Percentiles rank a stretch among this genome's conserved stretches.
Conservation (phyloP, 2,888 invertebrate genomes). For the Ceramica pisi region DNA sequence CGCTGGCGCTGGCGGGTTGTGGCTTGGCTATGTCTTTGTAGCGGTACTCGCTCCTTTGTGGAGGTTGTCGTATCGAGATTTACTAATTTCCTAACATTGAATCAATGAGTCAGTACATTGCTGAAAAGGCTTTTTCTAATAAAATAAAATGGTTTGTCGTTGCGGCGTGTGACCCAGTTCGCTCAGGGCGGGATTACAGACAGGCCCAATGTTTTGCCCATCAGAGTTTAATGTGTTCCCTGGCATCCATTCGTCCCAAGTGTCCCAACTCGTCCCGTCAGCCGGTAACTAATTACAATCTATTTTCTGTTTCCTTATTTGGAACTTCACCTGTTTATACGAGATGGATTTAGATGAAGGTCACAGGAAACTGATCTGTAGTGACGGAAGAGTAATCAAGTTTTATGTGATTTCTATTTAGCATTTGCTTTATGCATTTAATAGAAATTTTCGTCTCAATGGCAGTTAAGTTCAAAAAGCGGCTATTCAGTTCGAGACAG, state of each 20-base stretch:
- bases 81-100: constrained; percentile 20
- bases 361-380: constrained; percentile 3
- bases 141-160: constrained; percentile 72
- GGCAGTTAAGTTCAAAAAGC: not conserved
- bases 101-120: constrained; percentile 37
- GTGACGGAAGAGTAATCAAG: constrained; percentile 9
- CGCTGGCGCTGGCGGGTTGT: not conserved
- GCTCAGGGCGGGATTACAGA: constrained; percentile 70
- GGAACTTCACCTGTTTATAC: constrained; percentile 51
- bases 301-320: constrained; percentile 71
- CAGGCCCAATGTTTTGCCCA: constrained; percentile 74
- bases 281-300: constrained; percentile 79
- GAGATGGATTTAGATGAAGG: constrained; percentile 32
- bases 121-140: constrained; percentile 61
- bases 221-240: constrained; percentile 79
- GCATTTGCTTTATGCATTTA: not conserved
- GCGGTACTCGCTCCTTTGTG: not conserved
- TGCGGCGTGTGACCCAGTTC: constrained; percentile 72
- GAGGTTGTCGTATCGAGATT: constrained; percentile 2
- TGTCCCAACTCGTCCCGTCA: constrained; percentile 64
- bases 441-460: not conserved
- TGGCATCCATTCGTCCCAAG: constrained; percentile 63
- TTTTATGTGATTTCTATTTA: not conserved
- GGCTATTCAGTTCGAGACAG: not conserved
- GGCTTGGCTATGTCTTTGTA: not conserved